Evolutionary conservation across 2,888 invertebrate species (phyloP), one percentile per base, ranked within the genome.

Genomic region (Sphinx pinastri): DNA sequence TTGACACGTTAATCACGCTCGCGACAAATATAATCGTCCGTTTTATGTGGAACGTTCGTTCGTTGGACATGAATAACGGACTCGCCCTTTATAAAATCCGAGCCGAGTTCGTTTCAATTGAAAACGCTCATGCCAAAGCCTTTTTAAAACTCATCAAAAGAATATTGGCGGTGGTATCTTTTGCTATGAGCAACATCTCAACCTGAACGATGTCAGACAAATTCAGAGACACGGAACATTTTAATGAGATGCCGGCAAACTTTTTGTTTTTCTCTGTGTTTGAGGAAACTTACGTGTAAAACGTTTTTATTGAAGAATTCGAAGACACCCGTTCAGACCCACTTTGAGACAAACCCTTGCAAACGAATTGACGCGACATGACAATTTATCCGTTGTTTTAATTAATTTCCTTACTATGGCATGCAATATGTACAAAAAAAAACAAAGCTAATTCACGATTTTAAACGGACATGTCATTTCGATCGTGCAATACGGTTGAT

Each of bases 211-310:
- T 88, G 89, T 84, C 86, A 91, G 89, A 88, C 86, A 89, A 89
- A 93, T 86, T 90, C 92, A 93, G 91, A 93, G 88, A 81, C 81
- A 86, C 89, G 94, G 94, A 94, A 94, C 84, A 93, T 91, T 94
- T 94, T 94, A 94, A 93, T 91, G 93, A 94, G 90, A 87, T 82
- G 76, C 82, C 95, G 95, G 54, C 49, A 47, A 55, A 49, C 60
- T 63, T 70, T 71, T 68, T 71, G 67, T 70, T 70, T 70, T 52
- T 67, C 57, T 55, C 52, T 70, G 58, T 67, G 67, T 70, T 67
- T 70, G 59, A 67, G 58, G 63, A 63, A 69, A 80, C 86, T 88
- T 88, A 73, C 73, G 73, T 70, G 69, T 70, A 74, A 68, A 70
- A 70, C 67, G 72, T 72, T 75, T 75, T 74, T 75, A 72, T 77